phyloP scores from a whole-genome alignment of 2,888 invertebrate species.

The Mechanitis messenoides region DNA sequence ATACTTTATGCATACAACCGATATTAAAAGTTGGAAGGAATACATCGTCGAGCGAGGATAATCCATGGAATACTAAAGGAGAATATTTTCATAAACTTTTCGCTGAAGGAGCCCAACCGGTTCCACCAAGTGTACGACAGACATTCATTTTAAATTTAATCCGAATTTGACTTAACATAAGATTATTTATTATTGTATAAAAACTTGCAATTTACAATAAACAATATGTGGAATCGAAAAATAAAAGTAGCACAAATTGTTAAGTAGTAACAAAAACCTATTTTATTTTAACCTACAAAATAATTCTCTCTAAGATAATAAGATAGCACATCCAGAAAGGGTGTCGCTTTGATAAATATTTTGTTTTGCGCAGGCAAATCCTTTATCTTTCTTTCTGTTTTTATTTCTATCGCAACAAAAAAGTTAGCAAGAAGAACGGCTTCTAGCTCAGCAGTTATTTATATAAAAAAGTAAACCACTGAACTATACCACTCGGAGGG shows the following conservation, averaged over 20 bases:
- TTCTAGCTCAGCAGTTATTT: slow-evolving; percentile 4
- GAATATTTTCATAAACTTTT: slow-evolving; percentile 21
- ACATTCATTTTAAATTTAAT: not conserved
- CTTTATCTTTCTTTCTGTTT: not conserved
- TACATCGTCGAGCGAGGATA: slow-evolving; percentile 17
- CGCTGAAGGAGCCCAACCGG: not conserved
- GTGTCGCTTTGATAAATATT: too few species aligned
- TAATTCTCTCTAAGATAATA: too few species aligned
- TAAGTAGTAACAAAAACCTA: too few species aligned
- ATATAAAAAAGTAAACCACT: not conserved
- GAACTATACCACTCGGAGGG: not conserved
- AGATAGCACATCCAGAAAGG: too few species aligned
- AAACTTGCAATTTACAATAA: too few species aligned
- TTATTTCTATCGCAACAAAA: not conserved
- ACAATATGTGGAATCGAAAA: too few species aligned
- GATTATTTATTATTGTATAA: too few species aligned
- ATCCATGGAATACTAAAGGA: slow-evolving; percentile 15
- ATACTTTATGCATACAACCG: slow-evolving; percentile 32
- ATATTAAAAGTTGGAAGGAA: slow-evolving; percentile 29
- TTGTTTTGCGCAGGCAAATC: too few species aligned
- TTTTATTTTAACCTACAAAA: too few species aligned
- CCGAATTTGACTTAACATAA: too few species aligned
- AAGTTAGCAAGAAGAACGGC: slow-evolving; percentile 4
- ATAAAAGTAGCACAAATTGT: too few species aligned
- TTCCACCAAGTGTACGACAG: not conserved